Conservation (phyloP, 2,888 invertebrate species). For the Hirtodrosophila cameraria region DNA sequence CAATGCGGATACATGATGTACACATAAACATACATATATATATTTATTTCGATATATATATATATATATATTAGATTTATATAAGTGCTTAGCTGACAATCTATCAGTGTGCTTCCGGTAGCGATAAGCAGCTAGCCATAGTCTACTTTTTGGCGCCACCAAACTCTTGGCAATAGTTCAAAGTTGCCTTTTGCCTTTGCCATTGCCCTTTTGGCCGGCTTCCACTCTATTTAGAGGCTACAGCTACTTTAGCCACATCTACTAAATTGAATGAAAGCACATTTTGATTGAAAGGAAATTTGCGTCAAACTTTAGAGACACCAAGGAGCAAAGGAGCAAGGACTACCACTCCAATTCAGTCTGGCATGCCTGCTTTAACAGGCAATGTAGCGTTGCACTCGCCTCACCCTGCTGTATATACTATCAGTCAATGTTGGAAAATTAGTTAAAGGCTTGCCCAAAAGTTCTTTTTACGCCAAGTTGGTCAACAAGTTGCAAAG, state of each 20-base stretch:
- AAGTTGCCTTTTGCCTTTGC: constrained; percentile 50
- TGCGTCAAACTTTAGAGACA: constrained; percentile 62
- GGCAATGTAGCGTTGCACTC: constrained; percentile 48
- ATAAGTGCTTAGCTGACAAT: constrained; percentile 62
- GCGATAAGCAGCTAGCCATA: constrained; percentile 46
- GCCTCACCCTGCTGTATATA: constrained; percentile 29
- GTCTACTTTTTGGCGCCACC: constrained; percentile 62
- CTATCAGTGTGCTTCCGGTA: constrained; percentile 51
- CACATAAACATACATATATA: constrained; percentile 5
- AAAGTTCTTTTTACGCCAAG: constrained; percentile 55
- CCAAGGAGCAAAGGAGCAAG: constrained; percentile 9
- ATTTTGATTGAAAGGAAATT: constrained; percentile 78
- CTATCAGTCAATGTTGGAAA: constrained; percentile 72
- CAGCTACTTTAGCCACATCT: constrained; percentile 47
- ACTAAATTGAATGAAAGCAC: constrained; percentile 76
- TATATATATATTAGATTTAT: constrained; percentile 19
- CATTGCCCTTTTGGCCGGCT: constrained; percentile 31
- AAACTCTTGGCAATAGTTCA: constrained; percentile 72
- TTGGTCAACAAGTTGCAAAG: constrained; percentile 67
- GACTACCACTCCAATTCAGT: constrained; percentile 5
- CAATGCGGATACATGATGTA: constrained; percentile 30
- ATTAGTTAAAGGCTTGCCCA: constrained; percentile 66
- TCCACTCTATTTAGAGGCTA: constrained; percentile 28
- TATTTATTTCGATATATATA: constrained; percentile 13
- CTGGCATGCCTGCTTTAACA: constrained; percentile 58